Evolutionary conservation across 2,113 vertebrate genomes (phyloP).

Genomic region (Lagopus muta): DNA sequence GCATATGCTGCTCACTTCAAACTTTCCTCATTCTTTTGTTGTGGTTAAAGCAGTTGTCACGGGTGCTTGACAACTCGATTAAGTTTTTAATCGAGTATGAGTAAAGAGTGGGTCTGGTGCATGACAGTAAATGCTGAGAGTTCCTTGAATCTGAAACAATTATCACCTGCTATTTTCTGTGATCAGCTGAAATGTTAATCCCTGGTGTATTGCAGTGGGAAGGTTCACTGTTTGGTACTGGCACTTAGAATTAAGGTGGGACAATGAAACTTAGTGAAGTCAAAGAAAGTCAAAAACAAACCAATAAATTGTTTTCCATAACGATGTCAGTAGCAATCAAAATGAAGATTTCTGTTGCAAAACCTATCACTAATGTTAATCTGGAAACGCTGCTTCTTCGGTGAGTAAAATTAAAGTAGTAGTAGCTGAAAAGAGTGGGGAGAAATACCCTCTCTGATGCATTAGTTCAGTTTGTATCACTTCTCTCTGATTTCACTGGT

Average conservation of each 20-base stretch:
- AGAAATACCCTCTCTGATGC: not conserved
- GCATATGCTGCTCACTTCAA: slow-evolving; percentile 38
- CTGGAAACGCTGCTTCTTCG: not conserved
- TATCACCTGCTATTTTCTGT: slow-evolving; percentile 6
- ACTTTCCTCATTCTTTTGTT: slow-evolving; percentile 50
- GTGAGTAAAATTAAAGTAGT: not conserved
- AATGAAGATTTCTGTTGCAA: not conserved
- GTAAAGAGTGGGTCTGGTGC: slow-evolving; percentile 35
- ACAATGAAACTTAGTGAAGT: slow-evolving; percentile 49
- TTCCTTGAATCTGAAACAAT: slow-evolving; percentile 58
- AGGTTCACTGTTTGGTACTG: slow-evolving; percentile 23
- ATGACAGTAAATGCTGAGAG: slow-evolving; percentile 32
- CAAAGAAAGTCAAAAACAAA: not conserved
- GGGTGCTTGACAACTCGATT: slow-evolving; percentile 66
- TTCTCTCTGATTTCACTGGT: not conserved
- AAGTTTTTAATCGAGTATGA: slow-evolving; percentile 64
- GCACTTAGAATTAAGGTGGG: slow-evolving; percentile 28
- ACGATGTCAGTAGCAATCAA: not conserved
- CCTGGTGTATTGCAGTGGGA: not conserved
- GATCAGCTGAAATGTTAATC: slow-evolving; percentile 46
- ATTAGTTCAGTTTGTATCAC: not conserved
- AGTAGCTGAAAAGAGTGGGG: not conserved
- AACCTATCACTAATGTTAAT: not conserved
- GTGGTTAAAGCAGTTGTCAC: slow-evolving; percentile 51
- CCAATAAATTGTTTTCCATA: slow-evolving; percentile 7